These are phyloP conservation scores for Eurystomus glaucurus DNA, from an alignment of 2,797 vertebrate species.

Conservation along the genomic window DNA sequence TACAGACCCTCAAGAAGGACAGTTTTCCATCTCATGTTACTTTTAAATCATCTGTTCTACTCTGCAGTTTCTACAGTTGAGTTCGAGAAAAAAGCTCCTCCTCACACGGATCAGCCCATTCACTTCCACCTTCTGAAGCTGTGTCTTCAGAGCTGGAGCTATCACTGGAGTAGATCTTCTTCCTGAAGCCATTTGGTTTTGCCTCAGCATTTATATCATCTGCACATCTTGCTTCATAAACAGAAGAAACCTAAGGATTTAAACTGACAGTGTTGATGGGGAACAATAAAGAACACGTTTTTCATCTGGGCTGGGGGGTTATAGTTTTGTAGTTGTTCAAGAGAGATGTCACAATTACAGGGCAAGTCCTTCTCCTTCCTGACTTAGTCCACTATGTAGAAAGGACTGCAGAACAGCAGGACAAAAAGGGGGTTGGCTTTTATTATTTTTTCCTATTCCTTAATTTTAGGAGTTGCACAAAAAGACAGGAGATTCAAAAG, in stretches of 20 bases:
- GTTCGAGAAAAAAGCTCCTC: slow-evolving; percentile 87
- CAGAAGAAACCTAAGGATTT: slow-evolving; percentile 93
- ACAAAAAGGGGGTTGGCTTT: not conserved
- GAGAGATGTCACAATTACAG: not conserved
- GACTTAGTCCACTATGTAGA: not conserved
- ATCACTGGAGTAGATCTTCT: slow-evolving; percentile 85
- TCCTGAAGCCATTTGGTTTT: slow-evolving; percentile 83
- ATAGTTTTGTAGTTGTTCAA: not conserved
- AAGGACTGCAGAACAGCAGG: slow-evolving; percentile 34
- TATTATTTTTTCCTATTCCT: not conserved
- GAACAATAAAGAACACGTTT: slow-evolving; percentile 37
- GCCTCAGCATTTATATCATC: slow-evolving; percentile 83
- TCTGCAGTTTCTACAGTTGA: slow-evolving; percentile 86
- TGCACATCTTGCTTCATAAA: slow-evolving; percentile 91
- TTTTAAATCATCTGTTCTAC: slow-evolving; percentile 61
- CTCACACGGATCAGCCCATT: slow-evolving; percentile 82
- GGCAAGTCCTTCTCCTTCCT: slow-evolving; percentile 12
- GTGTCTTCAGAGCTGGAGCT: slow-evolving; percentile 87
- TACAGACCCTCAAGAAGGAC: slow-evolving; percentile 87
- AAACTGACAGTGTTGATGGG: slow-evolving; percentile 76
- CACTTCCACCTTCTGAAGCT: slow-evolving; percentile 83
- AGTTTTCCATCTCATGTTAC: slow-evolving; percentile 80
- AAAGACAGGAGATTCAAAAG: slow-evolving; percentile 22
- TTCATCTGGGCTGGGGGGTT: not conserved
- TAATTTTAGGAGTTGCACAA: not conserved